Base-by-base conservation (phyloP, 1,140 invertebrate species). In the Drosophila bipectinata region DNA sequence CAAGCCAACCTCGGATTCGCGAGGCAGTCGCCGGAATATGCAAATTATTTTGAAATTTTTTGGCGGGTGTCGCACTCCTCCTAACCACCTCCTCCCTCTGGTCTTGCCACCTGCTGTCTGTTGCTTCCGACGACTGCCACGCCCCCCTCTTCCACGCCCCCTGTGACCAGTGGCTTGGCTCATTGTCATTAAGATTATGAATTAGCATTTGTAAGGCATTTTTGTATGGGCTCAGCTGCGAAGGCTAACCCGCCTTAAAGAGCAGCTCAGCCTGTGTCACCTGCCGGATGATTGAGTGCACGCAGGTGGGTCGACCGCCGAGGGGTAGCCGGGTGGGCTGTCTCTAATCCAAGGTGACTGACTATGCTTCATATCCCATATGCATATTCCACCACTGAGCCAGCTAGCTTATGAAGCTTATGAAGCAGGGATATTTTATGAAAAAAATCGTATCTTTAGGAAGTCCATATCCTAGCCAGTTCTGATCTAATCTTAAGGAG, bases 191-290 rank as follows among this genome's bases (percentile, higher is more conserved):
- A 79, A 69, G 71, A 79, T 79, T 79, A 79, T 74, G 77, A 79
- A 79, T 79, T 79, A 79, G 71, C 77, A 79, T 79, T 79, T 79
- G 71, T 79, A 74, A 79, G 60, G 77, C 77, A 73, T 79, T 78
- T 72, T 56, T 57, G 75, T 61, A 72, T n/a, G 12, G 45, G 53
- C 57, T 72, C 75, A 77, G 53, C 57, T 77, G 66, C 69, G 60
- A 64, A 64, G 63, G 60, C 63, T 49, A 69, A 69, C 51, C 32
- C 26, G 52, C 54, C 67, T 69, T 69, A 69, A 69, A 69, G 67
- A 44, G 67, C 64, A n/a, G 67, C 63, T 71, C 67, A 69, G 48
- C 64, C 64, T 21, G 49, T 68, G 64, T 68, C 61, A 66, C 30
- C 18, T 30, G 66, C 67, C 18, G 67, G 64, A 71, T 71, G 67